Conservation (phyloP, 2,888 invertebrate genomes). For the Pammene aurita region DNA sequence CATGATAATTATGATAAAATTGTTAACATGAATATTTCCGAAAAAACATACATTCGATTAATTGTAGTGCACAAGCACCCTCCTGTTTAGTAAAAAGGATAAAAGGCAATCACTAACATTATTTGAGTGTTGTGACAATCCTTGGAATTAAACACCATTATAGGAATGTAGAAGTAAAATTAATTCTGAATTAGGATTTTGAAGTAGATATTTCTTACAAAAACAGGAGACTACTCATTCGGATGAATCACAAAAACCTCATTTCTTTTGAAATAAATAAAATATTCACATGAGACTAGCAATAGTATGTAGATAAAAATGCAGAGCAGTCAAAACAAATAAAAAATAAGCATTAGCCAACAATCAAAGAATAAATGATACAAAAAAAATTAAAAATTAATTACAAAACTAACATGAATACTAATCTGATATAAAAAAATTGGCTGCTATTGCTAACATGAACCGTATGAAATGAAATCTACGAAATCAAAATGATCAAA, state of each 20-base stretch:
- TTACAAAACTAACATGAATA: slow-evolving; percentile 44
- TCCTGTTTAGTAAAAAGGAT: slow-evolving; percentile 26
- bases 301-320: slow-evolving; percentile 72
- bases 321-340: slow-evolving; percentile 71
- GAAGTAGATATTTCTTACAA: neutral
- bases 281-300: slow-evolving; percentile 47
- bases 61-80: slow-evolving; percentile 31
- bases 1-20: slow-evolving; percentile 24
- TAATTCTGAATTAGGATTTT: neutral
- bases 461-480: slow-evolving; percentile 19
- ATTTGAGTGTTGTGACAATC: neutral
- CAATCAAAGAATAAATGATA: slow-evolving; percentile 25
- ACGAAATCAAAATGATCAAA: slow-evolving; percentile 28
- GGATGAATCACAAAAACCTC: slow-evolving; percentile 14
- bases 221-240: slow-evolving; percentile 35
- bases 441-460: slow-evolving; percentile 42
- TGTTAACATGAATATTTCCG: slow-evolving; percentile 35
- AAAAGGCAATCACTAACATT: neutral
- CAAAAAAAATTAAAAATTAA: slow-evolving; percentile 10
- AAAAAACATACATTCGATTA: slow-evolving; percentile 30
- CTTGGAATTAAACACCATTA: neutral
- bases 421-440: slow-evolving; percentile 30
- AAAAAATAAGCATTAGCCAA: slow-evolving; percentile 55
- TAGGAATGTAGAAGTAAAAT: neutral
- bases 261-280: slow-evolving; percentile 7